Evolutionary conservation across 2,797 vertebrate species (phyloP).

Genomic region (Notolabrus celidotus): DNA sequence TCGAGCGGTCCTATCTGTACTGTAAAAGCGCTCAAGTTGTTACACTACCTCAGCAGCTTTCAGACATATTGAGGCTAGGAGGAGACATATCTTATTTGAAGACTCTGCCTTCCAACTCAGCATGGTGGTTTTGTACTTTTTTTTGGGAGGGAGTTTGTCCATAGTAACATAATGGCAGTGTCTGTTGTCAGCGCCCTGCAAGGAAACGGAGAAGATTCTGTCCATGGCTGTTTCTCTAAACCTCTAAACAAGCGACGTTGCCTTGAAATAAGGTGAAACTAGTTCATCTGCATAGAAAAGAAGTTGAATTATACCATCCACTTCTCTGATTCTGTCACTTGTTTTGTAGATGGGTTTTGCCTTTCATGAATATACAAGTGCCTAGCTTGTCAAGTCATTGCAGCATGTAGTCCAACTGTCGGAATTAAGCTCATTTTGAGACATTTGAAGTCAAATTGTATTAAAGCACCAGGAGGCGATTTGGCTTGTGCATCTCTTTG

Average conservation of each 20-base stretch:
- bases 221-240: background rate
- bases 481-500: constrained; percentile 36
- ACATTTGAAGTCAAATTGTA: constrained; percentile 34
- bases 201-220: background rate
- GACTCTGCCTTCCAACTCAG: constrained; percentile 27
- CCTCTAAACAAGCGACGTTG: background rate
- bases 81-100: constrained; percentile 54
- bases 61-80: constrained; percentile 61
- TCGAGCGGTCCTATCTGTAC: constrained; percentile 38
- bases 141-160: constrained; percentile 33
- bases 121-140: constrained; percentile 41
- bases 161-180: constrained; percentile 29
- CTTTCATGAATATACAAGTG: constrained; percentile 34
- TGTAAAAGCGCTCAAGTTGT: constrained; percentile 30
- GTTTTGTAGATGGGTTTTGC: constrained; percentile 16
- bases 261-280: constrained; percentile 24
- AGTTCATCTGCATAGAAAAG: constrained; percentile 16
- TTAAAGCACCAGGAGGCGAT: constrained; percentile 29
- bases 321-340: constrained; percentile 31
- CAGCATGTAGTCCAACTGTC: constrained; percentile 24
- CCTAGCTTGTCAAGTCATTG: constrained; percentile 26
- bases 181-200: constrained; percentile 12
- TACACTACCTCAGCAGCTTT: constrained; percentile 57
- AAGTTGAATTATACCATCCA: constrained; percentile 7
- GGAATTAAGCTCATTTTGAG: constrained; percentile 35